Percentiles rank a stretch among this genome's conserved stretches.
phyloP scores from a whole-genome alignment of 2,797 vertebrate genomes.

The Macroramphosus scolopax region DNA sequence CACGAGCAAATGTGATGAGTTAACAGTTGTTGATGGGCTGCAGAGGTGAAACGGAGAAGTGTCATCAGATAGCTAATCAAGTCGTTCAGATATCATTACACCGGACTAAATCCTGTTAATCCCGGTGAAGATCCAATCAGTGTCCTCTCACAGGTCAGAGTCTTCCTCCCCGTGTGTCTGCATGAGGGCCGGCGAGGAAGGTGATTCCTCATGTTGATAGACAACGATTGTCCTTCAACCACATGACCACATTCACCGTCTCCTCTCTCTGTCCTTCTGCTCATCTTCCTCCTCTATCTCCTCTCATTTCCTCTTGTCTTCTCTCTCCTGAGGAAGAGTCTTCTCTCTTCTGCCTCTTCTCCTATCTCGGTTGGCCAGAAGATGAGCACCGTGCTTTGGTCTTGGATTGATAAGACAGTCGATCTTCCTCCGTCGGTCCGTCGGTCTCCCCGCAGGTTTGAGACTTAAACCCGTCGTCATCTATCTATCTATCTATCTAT shows the following conservation, averaged over 20 bases:
- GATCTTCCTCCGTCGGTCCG: conserved; percentile 15
- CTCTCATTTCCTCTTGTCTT: conserved; percentile 25
- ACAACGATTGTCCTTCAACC: conserved; percentile 74
- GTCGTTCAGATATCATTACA: conserved; percentile 75
- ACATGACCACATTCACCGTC: conserved; percentile 43
- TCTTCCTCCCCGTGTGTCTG: conserved; percentile 45
- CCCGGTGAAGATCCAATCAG: conserved; percentile 73
- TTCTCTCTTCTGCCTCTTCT: conserved; percentile 19
- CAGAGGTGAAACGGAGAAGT: conserved; percentile 68
- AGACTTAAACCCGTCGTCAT: not conserved
- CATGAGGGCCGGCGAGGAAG: conserved; percentile 50
- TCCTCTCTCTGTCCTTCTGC: conserved; percentile 33
- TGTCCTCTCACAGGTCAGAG: conserved; percentile 62
- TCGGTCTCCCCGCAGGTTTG: conserved; percentile 12
- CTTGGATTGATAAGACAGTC: conserved; percentile 52
- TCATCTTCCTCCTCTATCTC: conserved; percentile 30
- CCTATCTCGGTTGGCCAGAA: conserved; percentile 23
- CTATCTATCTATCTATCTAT: too few relatives aligned
- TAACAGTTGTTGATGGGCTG: conserved; percentile 57
- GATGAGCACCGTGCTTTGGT: conserved; percentile 42
- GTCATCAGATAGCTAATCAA: conserved; percentile 75
- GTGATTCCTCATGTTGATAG: conserved; percentile 75
- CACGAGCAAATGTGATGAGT: conserved; percentile 22
- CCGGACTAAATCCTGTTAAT: conserved; percentile 74
- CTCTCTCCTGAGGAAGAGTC: conserved; percentile 6